Base-by-base conservation (phyloP, 1,140 invertebrate genomes). In the Anadara kagoshimensis region DNA sequence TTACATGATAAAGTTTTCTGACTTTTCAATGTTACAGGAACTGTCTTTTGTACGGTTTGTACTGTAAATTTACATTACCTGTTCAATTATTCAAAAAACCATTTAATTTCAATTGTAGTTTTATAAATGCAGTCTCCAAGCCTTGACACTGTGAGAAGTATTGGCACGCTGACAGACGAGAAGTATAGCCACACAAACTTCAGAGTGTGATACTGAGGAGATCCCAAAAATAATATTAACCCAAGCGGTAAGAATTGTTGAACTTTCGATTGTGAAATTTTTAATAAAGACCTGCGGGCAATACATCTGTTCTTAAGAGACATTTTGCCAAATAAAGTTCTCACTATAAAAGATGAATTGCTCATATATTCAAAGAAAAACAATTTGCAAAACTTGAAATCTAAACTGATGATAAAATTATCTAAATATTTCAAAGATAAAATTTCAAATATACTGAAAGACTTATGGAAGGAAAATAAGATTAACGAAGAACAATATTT, bases 191-290 rank as follows among this genome's bases (percentile, higher is more conserved):
- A n/a, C n/a, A n/a, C n/a, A n/a, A n/a, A n/a, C n/a, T n/a, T n/a
- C n/a, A n/a, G n/a, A n/a, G n/a, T n/a, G n/a, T n/a, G n/a, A n/a
- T n/a, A n/a, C n/a, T n/a, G n/a, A n/a, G n/a, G n/a, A n/a, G n/a
- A n/a, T n/a, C n/a, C n/a, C n/a, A n/a, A 22, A 54, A 20, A 54
- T 22, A 22, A 54, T 54, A 18, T 22, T 54, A 20, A 22, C 14
- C 5, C 1, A 54, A 54, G 53, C 53, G n/a, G 53, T 54, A 54
- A 54, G n/a, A 20, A 5, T 54, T n/a, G 8, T 54, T 8, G 53
- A 54, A 18, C 14, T 54, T 54, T 54, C 24, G 53, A 54, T 54
- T 54, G 53, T 54, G 53, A 54, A n/a, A 54, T 54, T 20, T 54
- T n/a, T 54, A 18, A 20, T 18, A 22, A 54, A 2, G 53, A 22